These are phyloP conservation scores for Heterodera filipjevi DNA, from an alignment of 2,888 invertebrate species.

Conservation along the genomic window DNA sequence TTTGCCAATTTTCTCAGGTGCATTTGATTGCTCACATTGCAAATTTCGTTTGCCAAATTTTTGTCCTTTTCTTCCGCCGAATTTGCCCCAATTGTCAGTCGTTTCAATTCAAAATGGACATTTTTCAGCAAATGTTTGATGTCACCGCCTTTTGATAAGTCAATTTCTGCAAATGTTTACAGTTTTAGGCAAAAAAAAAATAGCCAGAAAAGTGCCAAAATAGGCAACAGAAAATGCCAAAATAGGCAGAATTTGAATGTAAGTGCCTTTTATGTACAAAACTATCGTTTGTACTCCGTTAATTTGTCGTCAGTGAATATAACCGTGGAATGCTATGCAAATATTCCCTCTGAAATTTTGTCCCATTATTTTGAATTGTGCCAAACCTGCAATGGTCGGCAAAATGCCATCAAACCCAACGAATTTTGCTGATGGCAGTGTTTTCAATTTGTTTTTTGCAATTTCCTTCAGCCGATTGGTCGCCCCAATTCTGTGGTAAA, in stretches of 20 bases:
- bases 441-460: background rate
- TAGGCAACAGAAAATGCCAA: background rate
- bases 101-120: background rate
- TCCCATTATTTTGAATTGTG: too few relatives aligned
- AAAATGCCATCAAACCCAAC: background rate
- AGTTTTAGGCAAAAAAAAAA: too few relatives aligned
- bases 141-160: background rate
- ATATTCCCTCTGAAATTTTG: too few relatives aligned
- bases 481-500: background rate
- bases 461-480: background rate
- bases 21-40: background rate
- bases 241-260: too few relatives aligned
- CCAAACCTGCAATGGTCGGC: background rate
- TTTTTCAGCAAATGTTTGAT: background rate
- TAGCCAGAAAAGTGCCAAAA: background rate
- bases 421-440: background rate
- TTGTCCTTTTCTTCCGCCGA: background rate
- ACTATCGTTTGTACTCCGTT: too few relatives aligned
- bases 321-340: too few relatives aligned
- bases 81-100: background rate
- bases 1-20: background rate
- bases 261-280: too few relatives aligned
- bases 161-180: background rate
- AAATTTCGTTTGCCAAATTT: conserved; percentile 1
- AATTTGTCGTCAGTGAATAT: too few relatives aligned